Conservation (phyloP, 2,888 invertebrate species). For the Apodemia mormo region DNA sequence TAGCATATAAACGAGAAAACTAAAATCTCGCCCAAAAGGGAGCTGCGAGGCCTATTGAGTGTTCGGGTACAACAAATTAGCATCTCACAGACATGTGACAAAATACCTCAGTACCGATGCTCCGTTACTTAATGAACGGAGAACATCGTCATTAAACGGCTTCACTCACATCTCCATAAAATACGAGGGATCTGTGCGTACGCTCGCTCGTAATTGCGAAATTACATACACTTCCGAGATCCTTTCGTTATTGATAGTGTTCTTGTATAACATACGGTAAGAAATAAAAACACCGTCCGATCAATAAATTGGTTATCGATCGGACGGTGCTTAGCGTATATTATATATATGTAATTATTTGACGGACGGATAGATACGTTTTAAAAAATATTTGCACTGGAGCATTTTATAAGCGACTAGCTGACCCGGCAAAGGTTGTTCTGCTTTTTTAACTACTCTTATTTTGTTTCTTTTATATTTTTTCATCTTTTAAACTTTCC, state of each 20-base stretch:
- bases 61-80: constrained; percentile 70
- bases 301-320: too few species aligned
- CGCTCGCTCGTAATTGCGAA: constrained; percentile 6
- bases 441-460: too few species aligned
- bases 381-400: too few species aligned
- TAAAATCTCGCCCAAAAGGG: constrained; percentile 64
- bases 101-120: constrained; percentile 59
- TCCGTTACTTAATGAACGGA: constrained; percentile 68
- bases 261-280: not conserved
- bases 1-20: constrained; percentile 62
- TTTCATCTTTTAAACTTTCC: too few species aligned
- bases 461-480: too few species aligned
- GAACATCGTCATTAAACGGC: constrained; percentile 72
- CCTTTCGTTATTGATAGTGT: constrained; percentile 3
- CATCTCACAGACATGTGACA: constrained; percentile 74
- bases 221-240: constrained; percentile 2
- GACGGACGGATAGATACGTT: too few species aligned
- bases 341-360: too few species aligned
- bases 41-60: constrained; percentile 64
- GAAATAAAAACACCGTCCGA: too few species aligned
- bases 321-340: too few species aligned
- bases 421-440: too few species aligned
- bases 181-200: constrained; percentile 34
- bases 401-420: too few species aligned
- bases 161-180: constrained; percentile 50